Percentiles rank a stretch among this genome's conserved stretches.
Evolutionary conservation across 2,888 invertebrate genomes (phyloP).

Genomic region (Melieria omissa): DNA sequence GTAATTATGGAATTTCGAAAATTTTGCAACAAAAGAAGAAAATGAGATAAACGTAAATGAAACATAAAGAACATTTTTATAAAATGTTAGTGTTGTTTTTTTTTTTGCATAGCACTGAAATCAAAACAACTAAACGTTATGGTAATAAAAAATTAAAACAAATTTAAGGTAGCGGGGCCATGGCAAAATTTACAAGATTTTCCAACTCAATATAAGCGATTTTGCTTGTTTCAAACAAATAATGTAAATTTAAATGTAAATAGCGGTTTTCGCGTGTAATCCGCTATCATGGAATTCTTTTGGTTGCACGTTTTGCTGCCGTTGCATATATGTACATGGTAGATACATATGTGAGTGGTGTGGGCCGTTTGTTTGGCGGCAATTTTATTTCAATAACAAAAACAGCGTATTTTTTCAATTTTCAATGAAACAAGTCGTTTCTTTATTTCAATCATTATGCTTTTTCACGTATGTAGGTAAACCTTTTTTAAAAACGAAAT

Average conservation of each 20-base stretch:
- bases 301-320: slow-evolving; percentile 49
- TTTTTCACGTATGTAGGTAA: neutral
- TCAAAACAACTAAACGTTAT: slow-evolving; percentile 34
- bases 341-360: slow-evolving; percentile 17
- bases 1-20: neutral
- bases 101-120: no score
- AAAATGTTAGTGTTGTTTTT: slow-evolving; percentile 10
- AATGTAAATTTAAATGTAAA: neutral
- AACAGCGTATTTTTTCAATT: slow-evolving; percentile 23
- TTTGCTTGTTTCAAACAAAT: neutral
- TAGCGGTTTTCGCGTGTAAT: neutral
- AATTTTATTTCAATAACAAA: slow-evolving; percentile 29
- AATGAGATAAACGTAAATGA: slow-evolving; percentile 29
- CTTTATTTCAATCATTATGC: slow-evolving; percentile 14
- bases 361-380: slow-evolving; percentile 8
- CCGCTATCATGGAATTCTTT: slow-evolving; percentile 50
- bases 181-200: slow-evolving; percentile 48
- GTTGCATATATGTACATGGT: neutral
- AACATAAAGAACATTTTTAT: slow-evolving; percentile 15
- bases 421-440: no score
- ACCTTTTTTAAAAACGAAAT: no score
- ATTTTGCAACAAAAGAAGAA: slow-evolving; percentile 10
- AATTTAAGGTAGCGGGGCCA: slow-evolving; percentile 64
- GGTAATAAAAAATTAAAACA: slow-evolving; percentile 50
- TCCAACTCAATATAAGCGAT: slow-evolving; percentile 11